A percentile compares a stretch with the other conserved stretches of the same genome.
Conservation (phyloP, 2,888 invertebrate genomes). For the Horisme vitalbata region DNA sequence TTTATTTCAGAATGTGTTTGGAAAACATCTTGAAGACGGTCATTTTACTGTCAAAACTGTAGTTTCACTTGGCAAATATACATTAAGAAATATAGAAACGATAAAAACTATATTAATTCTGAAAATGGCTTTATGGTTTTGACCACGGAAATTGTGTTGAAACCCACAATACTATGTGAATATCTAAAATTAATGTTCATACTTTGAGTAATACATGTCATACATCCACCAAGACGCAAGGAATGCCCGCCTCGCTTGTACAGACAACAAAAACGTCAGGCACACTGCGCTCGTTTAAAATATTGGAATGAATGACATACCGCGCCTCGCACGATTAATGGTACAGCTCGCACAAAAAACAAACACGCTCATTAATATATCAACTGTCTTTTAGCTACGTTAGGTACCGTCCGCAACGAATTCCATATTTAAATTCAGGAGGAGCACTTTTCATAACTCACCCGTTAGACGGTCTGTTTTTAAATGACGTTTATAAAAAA, state of each 20-base stretch:
- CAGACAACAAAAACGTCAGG: constrained; percentile 76
- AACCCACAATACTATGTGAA: constrained; percentile 17
- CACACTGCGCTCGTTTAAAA: constrained; percentile 73
- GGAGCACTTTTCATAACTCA: constrained; percentile 53
- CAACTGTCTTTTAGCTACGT: constrained; percentile 78
- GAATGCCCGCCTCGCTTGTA: constrained; percentile 72
- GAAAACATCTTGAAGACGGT: no score
- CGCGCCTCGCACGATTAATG: constrained; percentile 80
- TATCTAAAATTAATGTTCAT: constrained; percentile 33
- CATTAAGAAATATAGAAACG: no score
- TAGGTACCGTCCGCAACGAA: constrained; percentile 62
- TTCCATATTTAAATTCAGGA: constrained; percentile 40
- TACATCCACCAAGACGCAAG: constrained; percentile 52
- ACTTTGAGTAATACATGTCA: constrained; percentile 41
- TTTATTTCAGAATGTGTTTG: no score
- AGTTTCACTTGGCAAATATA: no score
- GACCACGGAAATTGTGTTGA: constrained; percentile 10
- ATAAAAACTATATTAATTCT: no score
- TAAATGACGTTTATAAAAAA: constrained; percentile 18
- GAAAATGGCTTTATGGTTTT: background rate
- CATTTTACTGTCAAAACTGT: no score
- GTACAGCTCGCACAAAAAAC: constrained; percentile 75
- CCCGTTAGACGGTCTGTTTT: constrained; percentile 42
- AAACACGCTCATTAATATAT: constrained; percentile 81
- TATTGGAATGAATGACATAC: constrained; percentile 83